Conservation (phyloP, 1,140 invertebrate species). For the Popillia japonica region DNA sequence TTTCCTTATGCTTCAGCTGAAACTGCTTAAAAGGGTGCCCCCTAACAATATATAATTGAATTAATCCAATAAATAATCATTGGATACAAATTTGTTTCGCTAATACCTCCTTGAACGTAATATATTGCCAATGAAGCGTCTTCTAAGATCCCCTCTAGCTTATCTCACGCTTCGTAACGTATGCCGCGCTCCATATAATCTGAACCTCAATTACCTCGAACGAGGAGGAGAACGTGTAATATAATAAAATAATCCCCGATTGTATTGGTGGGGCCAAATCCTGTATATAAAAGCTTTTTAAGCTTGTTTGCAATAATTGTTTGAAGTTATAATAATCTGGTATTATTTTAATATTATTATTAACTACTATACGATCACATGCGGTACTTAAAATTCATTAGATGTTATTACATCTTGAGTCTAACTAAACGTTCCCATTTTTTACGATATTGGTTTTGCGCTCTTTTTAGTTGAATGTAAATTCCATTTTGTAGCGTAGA, state of each 20-base stretch:
- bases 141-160: constrained; percentile 10
- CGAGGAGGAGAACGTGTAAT: constrained; percentile 10
- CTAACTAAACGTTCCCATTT: too few species aligned
- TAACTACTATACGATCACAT: background rate
- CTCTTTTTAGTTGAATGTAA: too few species aligned
- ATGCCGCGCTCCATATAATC: constrained; percentile 23
- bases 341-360: background rate
- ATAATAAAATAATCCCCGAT: constrained; percentile 13
- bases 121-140: constrained; percentile 27
- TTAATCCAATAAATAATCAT: constrained; percentile 30
- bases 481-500: too few species aligned
- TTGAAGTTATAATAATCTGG: background rate
- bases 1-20: background rate
- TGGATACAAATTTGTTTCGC: constrained; percentile 13
- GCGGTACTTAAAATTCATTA: background rate
- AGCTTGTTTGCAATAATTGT: background rate
- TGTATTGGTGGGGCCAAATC: background rate
- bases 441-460: too few species aligned
- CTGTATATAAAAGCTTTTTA: background rate
- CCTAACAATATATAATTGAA: constrained; percentile 7
- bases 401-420: background rate
- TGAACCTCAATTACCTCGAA: constrained; percentile 19
- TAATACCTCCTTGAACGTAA: constrained; percentile 25
- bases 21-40: background rate
- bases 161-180: constrained; percentile 16